Evolutionary conservation across 2,113 vertebrate species (phyloP), one percentile per base, ranked within the genome.

Genomic region (Nesogale talazaci): DNA sequence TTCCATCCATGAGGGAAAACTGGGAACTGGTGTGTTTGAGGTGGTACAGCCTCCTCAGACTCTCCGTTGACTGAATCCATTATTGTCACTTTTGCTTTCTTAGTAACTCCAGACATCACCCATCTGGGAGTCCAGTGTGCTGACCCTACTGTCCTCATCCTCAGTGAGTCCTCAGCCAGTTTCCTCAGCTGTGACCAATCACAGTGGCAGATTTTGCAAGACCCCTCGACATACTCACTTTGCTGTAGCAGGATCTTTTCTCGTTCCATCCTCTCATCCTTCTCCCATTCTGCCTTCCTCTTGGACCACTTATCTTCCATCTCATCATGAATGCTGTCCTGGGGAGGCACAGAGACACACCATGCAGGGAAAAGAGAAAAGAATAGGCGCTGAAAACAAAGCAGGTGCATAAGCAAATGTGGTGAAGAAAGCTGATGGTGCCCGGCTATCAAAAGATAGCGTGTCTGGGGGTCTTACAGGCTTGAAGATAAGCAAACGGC

Each of bases 291-390:
- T 0, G 93, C 94, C 76, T 97, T 97, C 82, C 95, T 95, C 77
- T 90, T 93, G 15, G 86, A 91, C 98, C 97, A 98, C 36, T 94
- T 97, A 22, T 97, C 98, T 85, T 98, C 97, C 96, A 98, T 96
- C 83, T 97, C 97, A 59, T 97, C 97, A 61, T 94, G 93, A 78
- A 98, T 83, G 85, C 96, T 98, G 31, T 97, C 97, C 97, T 98
- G 69, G 16, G 61, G 22, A 46, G 88, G 27, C 6, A 65, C 23
- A 84, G 36, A 83, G 63, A 11, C 9, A 22, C 3, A 22, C 22
- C 15, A 36, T 42, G 56, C 61, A 40, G 89, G 85, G n/a, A 38
- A 90, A 56, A 2, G 17, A n/a, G 19, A 15, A n/a, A 52, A 17
- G 5, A 15, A 31, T 57, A 36, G 69, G 16, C 25, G 14, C 46